Conservation (phyloP, 2,113 vertebrate species). For the Trochalopteron elliotii region DNA sequence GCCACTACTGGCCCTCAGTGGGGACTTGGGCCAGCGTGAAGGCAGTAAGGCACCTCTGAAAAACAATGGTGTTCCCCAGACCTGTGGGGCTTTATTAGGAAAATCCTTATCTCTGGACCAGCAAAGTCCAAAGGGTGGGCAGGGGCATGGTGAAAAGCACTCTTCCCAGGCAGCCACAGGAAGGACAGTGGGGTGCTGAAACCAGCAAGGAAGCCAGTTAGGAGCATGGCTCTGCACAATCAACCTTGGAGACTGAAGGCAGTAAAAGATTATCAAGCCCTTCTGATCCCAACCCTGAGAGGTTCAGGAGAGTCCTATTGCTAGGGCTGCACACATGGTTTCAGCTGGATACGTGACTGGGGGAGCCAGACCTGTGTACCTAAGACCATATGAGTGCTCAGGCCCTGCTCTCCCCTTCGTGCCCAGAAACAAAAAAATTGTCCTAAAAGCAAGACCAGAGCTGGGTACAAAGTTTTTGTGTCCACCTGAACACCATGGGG, state of each 20-base stretch:
- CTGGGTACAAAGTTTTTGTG: background rate
- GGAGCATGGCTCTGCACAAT: fast-evolving
- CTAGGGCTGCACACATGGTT: background rate
- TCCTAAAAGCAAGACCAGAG: background rate
- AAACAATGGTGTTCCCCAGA: background rate
- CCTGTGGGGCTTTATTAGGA: background rate
- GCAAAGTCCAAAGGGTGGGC: background rate
- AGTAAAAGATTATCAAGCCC: background rate
- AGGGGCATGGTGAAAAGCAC: background rate
- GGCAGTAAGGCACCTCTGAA: background rate
- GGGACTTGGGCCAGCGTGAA: fast-evolving
- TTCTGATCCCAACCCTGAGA: background rate
- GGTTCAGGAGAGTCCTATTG: background rate
- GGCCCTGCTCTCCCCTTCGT: background rate
- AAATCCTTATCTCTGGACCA: background rate
- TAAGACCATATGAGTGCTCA: background rate
- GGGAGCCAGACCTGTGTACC: background rate
- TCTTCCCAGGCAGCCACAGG: background rate
- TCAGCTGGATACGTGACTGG: fast-evolving
- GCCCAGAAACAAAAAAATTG: background rate
- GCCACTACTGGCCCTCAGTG: background rate
- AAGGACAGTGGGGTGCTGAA: background rate
- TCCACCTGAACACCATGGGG: background rate
- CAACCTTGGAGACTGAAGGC: background rate
- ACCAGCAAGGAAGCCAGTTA: background rate